Base-by-base conservation (phyloP, 1,140 invertebrate genomes). In the Eueides isabella region DNA sequence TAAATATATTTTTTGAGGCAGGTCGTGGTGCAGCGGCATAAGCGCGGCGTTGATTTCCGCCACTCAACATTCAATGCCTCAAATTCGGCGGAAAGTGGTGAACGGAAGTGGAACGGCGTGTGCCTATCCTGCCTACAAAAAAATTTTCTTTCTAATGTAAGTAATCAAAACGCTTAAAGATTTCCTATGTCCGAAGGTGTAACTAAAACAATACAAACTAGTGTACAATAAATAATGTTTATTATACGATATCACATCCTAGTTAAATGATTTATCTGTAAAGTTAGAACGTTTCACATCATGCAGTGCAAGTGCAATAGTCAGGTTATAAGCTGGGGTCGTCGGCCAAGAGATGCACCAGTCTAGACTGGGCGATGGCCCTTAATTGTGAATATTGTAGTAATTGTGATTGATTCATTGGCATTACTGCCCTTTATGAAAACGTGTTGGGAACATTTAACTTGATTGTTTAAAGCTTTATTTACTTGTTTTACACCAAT, bases 361-460 rank as follows among this genome's bases (percentile, higher is more conserved):
- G 72, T 74, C 72, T 74, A 74, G 72, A 74, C 72, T 66, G 72
- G 72, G 72, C 72, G 72, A 65, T 33, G 72, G 61, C 61, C 67
- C 67, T 64, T 74, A 63, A 74, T 74, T 74, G 66, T 74, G 35
- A 28, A 69, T 63, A 68, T 73, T 73, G 72, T 74, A 69, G 61
- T 74, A 61, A 74, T 74, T 35, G 19, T 48, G 66, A 74, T 74
- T 74, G 72, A 74, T 74, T 31, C 65, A 73, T 48, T 38, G 63
- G 11, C 19, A 38, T 63, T 38, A 63, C 61, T 31, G 28, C 29
- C 72, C 72, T 69, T 74, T 69, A 67, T 74, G 44, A 33, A 62
- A 63, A 69, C 12, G n/a, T 19, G 44, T 29, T 61, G 72, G 28
- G 55, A 55, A 26, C 44, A 9, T 55, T 55, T 26, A 23, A 23